These are phyloP conservation scores for Petrophora chlorosata DNA, from an alignment of 2,888 invertebrate genomes.

Conservation along the genomic window DNA sequence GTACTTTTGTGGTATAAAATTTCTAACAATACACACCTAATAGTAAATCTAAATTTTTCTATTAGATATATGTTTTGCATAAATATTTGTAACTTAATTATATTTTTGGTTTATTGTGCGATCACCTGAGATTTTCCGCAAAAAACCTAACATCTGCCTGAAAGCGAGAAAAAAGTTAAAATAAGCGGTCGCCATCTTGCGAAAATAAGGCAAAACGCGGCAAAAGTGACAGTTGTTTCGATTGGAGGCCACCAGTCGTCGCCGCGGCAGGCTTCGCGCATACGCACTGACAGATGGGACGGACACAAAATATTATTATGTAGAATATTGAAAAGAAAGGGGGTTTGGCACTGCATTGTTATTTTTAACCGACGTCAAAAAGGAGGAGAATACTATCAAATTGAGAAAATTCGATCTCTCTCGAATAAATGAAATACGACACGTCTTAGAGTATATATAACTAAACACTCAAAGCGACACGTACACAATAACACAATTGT, in stretches of 20 bases:
- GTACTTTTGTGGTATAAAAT: too few relatives aligned
- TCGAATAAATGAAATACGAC: too few relatives aligned
- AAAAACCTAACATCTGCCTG: not conserved
- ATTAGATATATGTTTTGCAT: too few relatives aligned
- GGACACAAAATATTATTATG: constrained; percentile 19
- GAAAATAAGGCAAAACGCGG: constrained; percentile 56
- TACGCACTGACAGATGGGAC: constrained; percentile 54
- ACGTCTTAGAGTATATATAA: too few relatives aligned
- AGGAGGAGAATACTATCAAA: too few relatives aligned
- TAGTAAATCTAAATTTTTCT: too few relatives aligned
- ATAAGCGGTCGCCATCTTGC: constrained; percentile 17
- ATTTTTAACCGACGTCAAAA: too few relatives aligned
- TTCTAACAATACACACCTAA: too few relatives aligned
- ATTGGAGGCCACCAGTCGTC: constrained; percentile 56
- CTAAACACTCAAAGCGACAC: too few relatives aligned
- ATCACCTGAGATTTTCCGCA: not conserved
- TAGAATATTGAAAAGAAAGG: not conserved
- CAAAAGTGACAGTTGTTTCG: constrained; percentile 70
- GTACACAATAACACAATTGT: too few relatives aligned
- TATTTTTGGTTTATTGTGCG: not conserved
- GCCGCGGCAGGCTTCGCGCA: constrained; percentile 57
- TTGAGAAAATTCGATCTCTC: too few relatives aligned
- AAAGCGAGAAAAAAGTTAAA: not conserved
- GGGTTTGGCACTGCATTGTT: too few relatives aligned
- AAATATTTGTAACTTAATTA: not conserved